These are phyloP conservation scores for Torymus aiolomorphi DNA, from an alignment of 2,888 invertebrate species.

Conservation along the genomic window DNA sequence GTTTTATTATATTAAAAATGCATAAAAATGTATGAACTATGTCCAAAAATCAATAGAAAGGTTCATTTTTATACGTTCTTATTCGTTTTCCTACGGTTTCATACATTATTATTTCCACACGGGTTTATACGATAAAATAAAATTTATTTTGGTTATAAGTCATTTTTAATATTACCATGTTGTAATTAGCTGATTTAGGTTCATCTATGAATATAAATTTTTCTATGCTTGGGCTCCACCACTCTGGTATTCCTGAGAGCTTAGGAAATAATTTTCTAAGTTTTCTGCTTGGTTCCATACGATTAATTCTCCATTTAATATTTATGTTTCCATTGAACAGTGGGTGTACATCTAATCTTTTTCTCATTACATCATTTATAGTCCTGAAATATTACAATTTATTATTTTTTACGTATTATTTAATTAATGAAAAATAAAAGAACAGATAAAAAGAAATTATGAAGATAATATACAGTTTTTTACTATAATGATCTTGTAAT, in stretches of 20 bases:
- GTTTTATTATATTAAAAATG: too few relatives aligned
- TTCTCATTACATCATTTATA: conserved; percentile 65
- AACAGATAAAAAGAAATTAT: too few relatives aligned
- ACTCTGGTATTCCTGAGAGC: conserved; percentile 81
- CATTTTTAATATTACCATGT: conserved; percentile 75
- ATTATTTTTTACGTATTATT: too few relatives aligned
- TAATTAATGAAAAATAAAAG: too few relatives aligned
- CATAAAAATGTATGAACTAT: too few relatives aligned
- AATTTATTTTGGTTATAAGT: conserved; percentile 37
- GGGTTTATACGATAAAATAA: not conserved
- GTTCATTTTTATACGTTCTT: too few relatives aligned
- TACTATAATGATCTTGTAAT: too few relatives aligned
- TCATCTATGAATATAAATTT: conserved; percentile 87
- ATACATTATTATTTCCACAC: too few relatives aligned
- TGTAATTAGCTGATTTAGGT: conserved; percentile 80
- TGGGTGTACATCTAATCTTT: conserved; percentile 63
- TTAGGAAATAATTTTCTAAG: conserved; percentile 85
- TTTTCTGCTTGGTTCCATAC: conserved; percentile 84
- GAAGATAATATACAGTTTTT: too few relatives aligned
- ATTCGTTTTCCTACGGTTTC: too few relatives aligned
- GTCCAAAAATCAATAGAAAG: too few relatives aligned
- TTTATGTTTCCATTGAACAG: conserved; percentile 68
- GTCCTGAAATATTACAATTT: conserved; percentile 58
- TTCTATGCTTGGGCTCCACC: conserved; percentile 86
- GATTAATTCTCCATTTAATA: conserved; percentile 84